Evolutionary conservation across 2,797 vertebrate species (phyloP), one percentile per base, ranked within the genome.

Genomic region (Phataginus tricuspis): DNA sequence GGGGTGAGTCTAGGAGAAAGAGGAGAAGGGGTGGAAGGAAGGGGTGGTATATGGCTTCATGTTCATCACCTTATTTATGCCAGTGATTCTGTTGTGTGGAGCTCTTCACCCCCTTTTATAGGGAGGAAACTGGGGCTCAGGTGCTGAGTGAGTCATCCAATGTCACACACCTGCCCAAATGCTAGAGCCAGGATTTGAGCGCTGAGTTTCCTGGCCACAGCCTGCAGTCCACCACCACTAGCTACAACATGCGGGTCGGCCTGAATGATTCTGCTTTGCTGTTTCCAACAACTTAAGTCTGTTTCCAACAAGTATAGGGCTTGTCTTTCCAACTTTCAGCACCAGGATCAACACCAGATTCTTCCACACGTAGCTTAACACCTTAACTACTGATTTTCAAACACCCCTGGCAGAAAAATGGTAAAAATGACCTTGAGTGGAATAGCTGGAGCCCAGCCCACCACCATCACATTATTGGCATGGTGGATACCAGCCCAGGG

Each of bases 211-310:
- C 89, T 59, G 42, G 69, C 57, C 37, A 78, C 37, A 83, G 63
- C 15, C 64, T 69, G 34, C 1, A 23, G 0, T 64, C 78, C 3
- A 72, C 49, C 18, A 31, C 51, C 16, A 72, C 59, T 31, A 78
- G 27, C 68, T 49, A 51, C 57, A n/a, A 78, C 79, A 45, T 21
- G 27, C 80, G 39, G 5, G 13, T 21, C 71, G 77, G 34, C 55
- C 29, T 8, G 66, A 87, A 29, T 94, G 59, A 51, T 79, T 87
- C 34, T 84, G 49, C 49, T 80, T 84, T 63, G 77, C 51, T 94
- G 77, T 86, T 82, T 92, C 83, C 63, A 94, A 11, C 63, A 61
- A 78, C 61, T 89, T 83, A 59, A 72, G 49, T 84, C 53, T 86
- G 72, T 64, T 64, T 49, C 61, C 90, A 93, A 49, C 23, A 89